Evolutionary conservation across 1,140 invertebrate species (phyloP).

Genomic region (Lordiphosa clarofinis): DNA sequence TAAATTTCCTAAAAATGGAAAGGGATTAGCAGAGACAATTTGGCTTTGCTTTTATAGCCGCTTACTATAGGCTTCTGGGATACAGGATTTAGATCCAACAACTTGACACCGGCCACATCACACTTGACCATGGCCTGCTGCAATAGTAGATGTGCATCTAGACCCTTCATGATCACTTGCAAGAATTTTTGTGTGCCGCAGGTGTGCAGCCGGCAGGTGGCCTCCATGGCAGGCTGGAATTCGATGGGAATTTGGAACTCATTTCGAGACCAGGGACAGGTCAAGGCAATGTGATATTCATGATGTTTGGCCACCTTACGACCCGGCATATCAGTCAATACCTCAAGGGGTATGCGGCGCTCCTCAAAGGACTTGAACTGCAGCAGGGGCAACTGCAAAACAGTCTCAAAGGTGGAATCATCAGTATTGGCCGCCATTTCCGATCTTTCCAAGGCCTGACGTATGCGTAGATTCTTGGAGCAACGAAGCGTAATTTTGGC

Average conservation of each 20-base stretch:
- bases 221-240: conserved; percentile 90
- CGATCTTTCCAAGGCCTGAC: conserved; percentile 28
- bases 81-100: conserved; percentile 84
- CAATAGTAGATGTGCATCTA: conserved; percentile 83
- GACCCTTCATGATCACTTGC: conserved; percentile 87
- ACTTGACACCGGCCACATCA: conserved; percentile 81
- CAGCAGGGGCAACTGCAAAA: conserved; percentile 84
- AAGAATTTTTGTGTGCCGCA: conserved; percentile 90
- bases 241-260: conserved; percentile 86
- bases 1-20: conserved; percentile 57
- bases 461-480: conserved; percentile 82
- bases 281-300: conserved; percentile 82
- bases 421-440: conserved; percentile 13
- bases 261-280: conserved; percentile 87
- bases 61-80: conserved; percentile 60
- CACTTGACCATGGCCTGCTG: conserved; percentile 83
- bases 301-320: conserved; percentile 81
- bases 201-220: conserved; percentile 89
- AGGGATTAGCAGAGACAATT: background rate
- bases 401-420: conserved; percentile 80
- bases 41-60: background rate
- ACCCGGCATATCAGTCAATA: conserved; percentile 87
- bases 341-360: conserved; percentile 82
- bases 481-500: conserved; percentile 82
- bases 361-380: conserved; percentile 86